Evolutionary conservation across 2,113 vertebrate species (phyloP).

Genomic region (Pungitius pungitius): DNA sequence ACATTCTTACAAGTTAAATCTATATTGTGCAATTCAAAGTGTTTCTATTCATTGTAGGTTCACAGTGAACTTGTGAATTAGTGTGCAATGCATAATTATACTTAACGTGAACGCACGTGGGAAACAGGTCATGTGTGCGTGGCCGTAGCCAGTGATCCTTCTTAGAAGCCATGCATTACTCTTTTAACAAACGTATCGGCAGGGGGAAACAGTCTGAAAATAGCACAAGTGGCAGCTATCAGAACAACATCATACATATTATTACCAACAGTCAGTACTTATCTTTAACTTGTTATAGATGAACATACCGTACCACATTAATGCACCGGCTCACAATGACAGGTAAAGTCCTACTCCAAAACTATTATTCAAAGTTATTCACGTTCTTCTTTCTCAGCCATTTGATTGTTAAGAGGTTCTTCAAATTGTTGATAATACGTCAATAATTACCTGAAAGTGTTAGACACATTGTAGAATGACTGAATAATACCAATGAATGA

Average conservation of each 20-base stretch:
- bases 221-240: conserved; percentile 1
- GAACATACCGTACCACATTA: conserved; percentile 17
- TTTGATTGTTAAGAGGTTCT: background rate
- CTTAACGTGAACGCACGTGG: conserved; percentile 21
- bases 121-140: conserved; percentile 13
- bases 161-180: conserved; percentile 49
- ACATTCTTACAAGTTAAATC: conserved; percentile 53
- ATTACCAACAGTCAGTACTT: conserved; percentile 7
- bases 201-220: conserved; percentile 8
- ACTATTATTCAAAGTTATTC: conserved; percentile 12
- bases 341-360: conserved; percentile 23
- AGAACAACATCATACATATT: conserved; percentile 3
- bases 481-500: conserved; percentile 15
- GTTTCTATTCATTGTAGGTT: conserved; percentile 40
- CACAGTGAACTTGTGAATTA: conserved; percentile 17
- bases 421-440: conserved; percentile 5
- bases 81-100: conserved; percentile 24
- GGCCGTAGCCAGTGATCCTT: conserved; percentile 24
- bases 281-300: background rate
- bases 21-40: conserved; percentile 50
- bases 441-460: conserved; percentile 7
- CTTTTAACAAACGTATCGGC: conserved; percentile 31
- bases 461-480: conserved; percentile 20
- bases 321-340: conserved; percentile 25
- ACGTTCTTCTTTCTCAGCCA: conserved; percentile 4